Conservation (phyloP, 2,888 invertebrate genomes). For the Vandiemenella viatica region DNA sequence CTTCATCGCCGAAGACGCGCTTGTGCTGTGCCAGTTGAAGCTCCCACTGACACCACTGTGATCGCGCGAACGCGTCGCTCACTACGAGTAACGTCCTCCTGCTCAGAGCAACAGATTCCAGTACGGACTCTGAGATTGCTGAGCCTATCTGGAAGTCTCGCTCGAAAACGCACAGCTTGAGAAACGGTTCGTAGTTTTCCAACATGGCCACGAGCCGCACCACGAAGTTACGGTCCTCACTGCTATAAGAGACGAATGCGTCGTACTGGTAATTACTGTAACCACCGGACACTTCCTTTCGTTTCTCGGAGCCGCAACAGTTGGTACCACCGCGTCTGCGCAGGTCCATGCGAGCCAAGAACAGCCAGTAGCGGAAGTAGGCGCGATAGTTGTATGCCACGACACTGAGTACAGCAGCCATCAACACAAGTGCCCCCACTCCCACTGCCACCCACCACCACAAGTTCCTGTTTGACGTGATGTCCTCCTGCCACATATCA, state of each 20-base stretch:
- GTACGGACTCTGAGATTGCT: constrained; percentile 47
- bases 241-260: constrained; percentile 44
- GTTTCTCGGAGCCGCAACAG: constrained; percentile 17
- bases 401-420: neutral
- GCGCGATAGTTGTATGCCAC: constrained; percentile 3
- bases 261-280: constrained; percentile 35
- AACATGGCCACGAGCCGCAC: constrained; percentile 41
- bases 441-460: neutral
- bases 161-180: constrained; percentile 52
- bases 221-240: constrained; percentile 45
- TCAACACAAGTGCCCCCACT: neutral
- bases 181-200: constrained; percentile 40
- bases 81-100: constrained; percentile 48
- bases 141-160: constrained; percentile 49
- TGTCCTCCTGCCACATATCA: neutral
- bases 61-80: constrained; percentile 49
- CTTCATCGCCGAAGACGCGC: constrained; percentile 40
- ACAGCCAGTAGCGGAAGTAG: constrained; percentile 39
- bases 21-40: constrained; percentile 51
- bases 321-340: constrained; percentile 26
- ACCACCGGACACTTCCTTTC: neutral
- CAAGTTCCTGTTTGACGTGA: too few relatives aligned
- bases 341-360: constrained; percentile 37
- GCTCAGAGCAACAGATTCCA: constrained; percentile 45
- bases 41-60: constrained; percentile 60